Evolutionary conservation across 2,888 invertebrate genomes (phyloP).

Genomic region (Dioctria linearis): DNA sequence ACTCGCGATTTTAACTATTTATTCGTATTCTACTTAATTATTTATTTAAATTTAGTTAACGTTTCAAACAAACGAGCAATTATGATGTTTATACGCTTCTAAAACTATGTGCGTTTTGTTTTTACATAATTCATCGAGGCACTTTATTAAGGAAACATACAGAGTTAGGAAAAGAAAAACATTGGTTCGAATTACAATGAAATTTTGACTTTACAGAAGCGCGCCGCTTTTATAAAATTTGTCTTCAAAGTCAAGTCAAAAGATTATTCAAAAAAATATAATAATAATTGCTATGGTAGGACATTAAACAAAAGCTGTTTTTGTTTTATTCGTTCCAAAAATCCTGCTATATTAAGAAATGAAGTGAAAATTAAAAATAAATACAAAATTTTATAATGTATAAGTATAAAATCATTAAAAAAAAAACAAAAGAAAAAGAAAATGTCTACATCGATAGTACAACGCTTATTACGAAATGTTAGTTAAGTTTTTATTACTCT

Average conservation of each 20-base stretch:
- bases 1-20: too few species aligned
- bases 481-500: background rate
- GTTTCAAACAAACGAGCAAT: too few species aligned
- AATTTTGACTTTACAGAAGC: slow-evolving; percentile 29
- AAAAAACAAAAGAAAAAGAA: background rate
- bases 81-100: too few species aligned
- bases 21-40: too few species aligned
- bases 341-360: slow-evolving; percentile 36
- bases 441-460: background rate
- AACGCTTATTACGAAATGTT: slow-evolving; percentile 30
- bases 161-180: background rate
- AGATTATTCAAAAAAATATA: background rate
- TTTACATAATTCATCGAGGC: background rate
- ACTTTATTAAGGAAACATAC: background rate
- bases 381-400: slow-evolving; percentile 26
- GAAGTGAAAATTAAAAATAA: slow-evolving; percentile 25
- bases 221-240: background rate
- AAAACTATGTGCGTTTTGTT: too few species aligned
- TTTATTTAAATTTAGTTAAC: too few species aligned
- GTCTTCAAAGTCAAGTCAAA: background rate
- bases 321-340: slow-evolving; percentile 26
- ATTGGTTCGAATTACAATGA: background rate
- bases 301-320: slow-evolving; percentile 6
- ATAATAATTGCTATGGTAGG: background rate
- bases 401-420: slow-evolving; percentile 1